Evolutionary conservation across 2,113 vertebrate genomes (phyloP).

Genomic region (Numenius arquata): DNA sequence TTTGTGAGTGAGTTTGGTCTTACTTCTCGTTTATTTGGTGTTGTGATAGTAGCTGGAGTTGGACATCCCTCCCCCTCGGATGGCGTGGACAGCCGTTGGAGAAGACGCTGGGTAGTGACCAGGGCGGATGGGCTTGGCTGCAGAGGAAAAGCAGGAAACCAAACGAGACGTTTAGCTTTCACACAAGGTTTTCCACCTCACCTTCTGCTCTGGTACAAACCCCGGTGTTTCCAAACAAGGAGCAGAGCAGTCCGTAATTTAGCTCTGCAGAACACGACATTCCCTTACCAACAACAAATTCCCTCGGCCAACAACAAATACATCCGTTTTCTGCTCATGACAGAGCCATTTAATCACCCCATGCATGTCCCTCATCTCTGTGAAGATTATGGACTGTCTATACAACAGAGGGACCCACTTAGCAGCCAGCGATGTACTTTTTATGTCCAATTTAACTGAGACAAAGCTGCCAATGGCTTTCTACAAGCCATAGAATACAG

Average conservation of each 20-base stretch:
- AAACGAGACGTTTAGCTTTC: not conserved
- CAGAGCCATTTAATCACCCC: not conserved
- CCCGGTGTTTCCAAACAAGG: not conserved
- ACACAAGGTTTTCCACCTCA: not conserved
- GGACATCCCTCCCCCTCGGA: constrained; percentile 80
- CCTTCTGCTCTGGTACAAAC: not conserved
- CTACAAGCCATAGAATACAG: not conserved
- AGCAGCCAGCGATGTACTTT: not conserved
- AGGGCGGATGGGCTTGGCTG: constrained; percentile 92
- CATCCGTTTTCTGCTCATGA: not conserved
- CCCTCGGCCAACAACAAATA: not conserved
- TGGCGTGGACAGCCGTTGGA: constrained; percentile 77
- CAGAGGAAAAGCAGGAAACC: not conserved
- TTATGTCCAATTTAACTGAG: not conserved
- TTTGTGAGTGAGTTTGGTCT: not conserved
- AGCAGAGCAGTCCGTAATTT: not conserved
- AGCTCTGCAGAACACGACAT: not conserved
- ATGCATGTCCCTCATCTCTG: not conserved
- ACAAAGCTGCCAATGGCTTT: not conserved
- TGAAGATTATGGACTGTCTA: not conserved
- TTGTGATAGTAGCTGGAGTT: constrained; percentile 78
- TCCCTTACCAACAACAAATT: not conserved
- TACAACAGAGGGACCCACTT: not conserved
- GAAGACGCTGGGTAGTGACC: constrained; percentile 90
- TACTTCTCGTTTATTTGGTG: constrained; percentile 74